A percentile compares a stretch with the other conserved stretches of the same genome.
Conservation (phyloP, 2,888 invertebrate species). For the Liopterus haemorrhoidalis region DNA sequence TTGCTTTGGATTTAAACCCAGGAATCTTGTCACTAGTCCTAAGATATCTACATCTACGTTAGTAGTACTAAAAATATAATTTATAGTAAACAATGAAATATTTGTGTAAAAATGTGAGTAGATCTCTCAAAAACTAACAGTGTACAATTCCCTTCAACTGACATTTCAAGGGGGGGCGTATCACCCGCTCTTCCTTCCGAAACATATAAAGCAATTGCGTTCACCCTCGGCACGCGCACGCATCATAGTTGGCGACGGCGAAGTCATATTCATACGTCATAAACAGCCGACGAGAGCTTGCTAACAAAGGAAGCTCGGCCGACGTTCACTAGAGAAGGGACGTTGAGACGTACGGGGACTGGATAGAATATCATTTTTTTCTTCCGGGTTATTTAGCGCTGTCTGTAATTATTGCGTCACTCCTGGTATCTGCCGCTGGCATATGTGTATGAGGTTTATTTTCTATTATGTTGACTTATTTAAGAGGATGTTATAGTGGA, state of each 20-base stretch:
- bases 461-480: too few species aligned
- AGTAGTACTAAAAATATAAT: too few species aligned
- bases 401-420: conserved; percentile 20
- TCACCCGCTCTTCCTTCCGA: conserved; percentile 41
- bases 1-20: too few species aligned
- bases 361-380: conserved; percentile 12
- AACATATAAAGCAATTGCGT: conserved; percentile 41
- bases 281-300: conserved; percentile 6
- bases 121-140: too few species aligned
- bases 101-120: too few species aligned
- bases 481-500: too few species aligned
- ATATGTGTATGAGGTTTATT: too few species aligned
- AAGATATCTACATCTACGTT: too few species aligned
- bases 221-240: conserved; percentile 20
- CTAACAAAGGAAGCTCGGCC: conserved; percentile 3
- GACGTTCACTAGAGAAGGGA: not conserved
- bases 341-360: conserved; percentile 3
- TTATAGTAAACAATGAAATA: too few species aligned
- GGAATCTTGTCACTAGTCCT: too few species aligned
- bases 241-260: too few species aligned
- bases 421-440: conserved; percentile 1
- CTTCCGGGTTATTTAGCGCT: conserved; percentile 15
- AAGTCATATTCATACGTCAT: conserved; percentile 24
- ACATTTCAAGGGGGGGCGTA: conserved; percentile 3
- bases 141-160: too few species aligned